Percentiles rank a stretch among this genome's conserved stretches.
phyloP scores from a whole-genome alignment of 2,888 invertebrate genomes.

The Drosophila borealis region DNA sequence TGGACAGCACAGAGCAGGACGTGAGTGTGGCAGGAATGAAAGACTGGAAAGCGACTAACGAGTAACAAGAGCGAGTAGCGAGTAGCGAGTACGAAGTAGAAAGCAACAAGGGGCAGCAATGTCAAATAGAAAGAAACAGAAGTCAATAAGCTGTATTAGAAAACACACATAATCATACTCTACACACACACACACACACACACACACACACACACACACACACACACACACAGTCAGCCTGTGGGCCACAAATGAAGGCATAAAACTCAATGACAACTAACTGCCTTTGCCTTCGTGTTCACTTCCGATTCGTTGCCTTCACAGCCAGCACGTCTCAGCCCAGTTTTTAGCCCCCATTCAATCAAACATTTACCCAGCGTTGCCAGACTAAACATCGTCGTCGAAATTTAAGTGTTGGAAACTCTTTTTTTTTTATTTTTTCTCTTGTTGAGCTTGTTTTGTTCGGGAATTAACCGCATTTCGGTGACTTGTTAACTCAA shows the following conservation, averaged over 20 bases:
- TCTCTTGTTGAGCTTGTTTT: background rate
- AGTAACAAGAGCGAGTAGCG: slow-evolving; percentile 8
- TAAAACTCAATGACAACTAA: slow-evolving; percentile 42
- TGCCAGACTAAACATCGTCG: slow-evolving; percentile 39
- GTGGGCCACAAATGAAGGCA: slow-evolving; percentile 39
- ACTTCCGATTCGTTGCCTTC: slow-evolving; percentile 28
- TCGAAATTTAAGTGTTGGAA: slow-evolving; percentile 35
- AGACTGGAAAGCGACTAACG: background rate
- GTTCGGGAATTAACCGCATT: slow-evolving; percentile 48
- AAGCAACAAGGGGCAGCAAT: background rate
- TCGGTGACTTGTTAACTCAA: slow-evolving; percentile 24
- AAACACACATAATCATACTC: slow-evolving; percentile 1
- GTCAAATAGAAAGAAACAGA: slow-evolving; percentile 4
- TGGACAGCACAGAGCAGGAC: slow-evolving; percentile 13
- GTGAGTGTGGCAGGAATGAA: slow-evolving; percentile 2
- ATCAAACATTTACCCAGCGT: slow-evolving; percentile 56
- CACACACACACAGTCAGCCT: slow-evolving; percentile 8
- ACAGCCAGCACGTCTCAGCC: background rate
- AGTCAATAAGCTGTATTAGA: slow-evolving; percentile 25
- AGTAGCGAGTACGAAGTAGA: slow-evolving; percentile 1
- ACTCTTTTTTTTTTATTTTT: background rate
- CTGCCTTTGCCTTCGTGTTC: slow-evolving; percentile 23
- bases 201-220: slow-evolving; percentile 19
- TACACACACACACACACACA: slow-evolving; percentile 11
- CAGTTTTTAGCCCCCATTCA: slow-evolving; percentile 2